Conservation (phyloP, 1,140 invertebrate species). For the Drosophila ercepeae region DNA sequence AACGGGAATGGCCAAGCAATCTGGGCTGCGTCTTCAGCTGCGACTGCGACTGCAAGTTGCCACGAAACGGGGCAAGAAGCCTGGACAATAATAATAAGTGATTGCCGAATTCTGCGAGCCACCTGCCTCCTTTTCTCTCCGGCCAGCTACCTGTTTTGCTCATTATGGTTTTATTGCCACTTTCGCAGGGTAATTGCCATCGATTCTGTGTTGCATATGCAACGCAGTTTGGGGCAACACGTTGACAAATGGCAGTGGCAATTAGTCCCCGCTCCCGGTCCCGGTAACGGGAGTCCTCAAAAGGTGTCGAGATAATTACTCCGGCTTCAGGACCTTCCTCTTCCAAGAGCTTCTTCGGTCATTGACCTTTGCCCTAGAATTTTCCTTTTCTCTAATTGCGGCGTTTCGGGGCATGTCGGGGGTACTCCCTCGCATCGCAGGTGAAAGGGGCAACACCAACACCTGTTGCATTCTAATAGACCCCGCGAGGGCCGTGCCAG, state of each 20-base stretch:
- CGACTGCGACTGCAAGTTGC: background rate
- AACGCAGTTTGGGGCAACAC: background rate
- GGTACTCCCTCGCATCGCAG: background rate
- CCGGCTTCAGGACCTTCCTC: background rate
- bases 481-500: background rate
- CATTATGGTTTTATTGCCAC: slow-evolving; percentile 66
- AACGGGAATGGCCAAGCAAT: slow-evolving; percentile 10
- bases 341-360: background rate
- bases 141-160: slow-evolving; percentile 11
- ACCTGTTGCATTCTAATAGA: slow-evolving; percentile 13
- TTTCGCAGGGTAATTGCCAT: slow-evolving; percentile 75
- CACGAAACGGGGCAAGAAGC: background rate
- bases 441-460: slow-evolving; percentile 10
- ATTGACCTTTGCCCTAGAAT: background rate
- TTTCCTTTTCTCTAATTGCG: background rate
- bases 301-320: background rate
- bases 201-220: slow-evolving; percentile 25
- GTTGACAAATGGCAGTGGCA: background rate
- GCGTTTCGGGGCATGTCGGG: no score
- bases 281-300: background rate
- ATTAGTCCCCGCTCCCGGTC: background rate
- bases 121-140: slow-evolving; percentile 20
- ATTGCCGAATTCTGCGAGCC: slow-evolving; percentile 59
- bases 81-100: slow-evolving; percentile 28
- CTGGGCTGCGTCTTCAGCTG: no score